Percentiles rank a stretch among this genome's conserved stretches.
phyloP scores from a whole-genome alignment of 1,140 invertebrate genomes.

The Phthorimaea operculella region DNA sequence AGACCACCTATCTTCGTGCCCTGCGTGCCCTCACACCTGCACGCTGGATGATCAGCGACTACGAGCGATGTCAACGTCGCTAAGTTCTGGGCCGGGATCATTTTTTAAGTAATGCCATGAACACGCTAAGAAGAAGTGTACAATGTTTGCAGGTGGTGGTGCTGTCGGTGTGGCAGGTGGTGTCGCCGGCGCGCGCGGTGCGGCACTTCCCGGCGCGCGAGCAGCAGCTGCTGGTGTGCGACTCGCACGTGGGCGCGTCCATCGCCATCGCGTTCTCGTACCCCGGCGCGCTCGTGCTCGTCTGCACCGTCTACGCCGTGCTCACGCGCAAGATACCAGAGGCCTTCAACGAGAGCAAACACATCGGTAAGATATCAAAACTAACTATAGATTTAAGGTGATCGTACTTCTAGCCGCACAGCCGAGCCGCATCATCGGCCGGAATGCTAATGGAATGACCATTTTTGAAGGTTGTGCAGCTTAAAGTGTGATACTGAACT shows the following conservation, averaged over 20 bases:
- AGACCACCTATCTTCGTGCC: too few relatives aligned
- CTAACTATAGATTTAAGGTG: too few relatives aligned
- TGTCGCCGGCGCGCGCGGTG: conserved; percentile 82
- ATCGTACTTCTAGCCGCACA: too few relatives aligned
- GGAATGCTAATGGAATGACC: too few relatives aligned
- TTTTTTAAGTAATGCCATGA: too few relatives aligned
- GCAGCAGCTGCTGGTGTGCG: conserved; percentile 85
- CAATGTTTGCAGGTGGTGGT: conserved; percentile 75
- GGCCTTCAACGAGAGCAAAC: conserved; percentile 95
- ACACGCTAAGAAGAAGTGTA: too few relatives aligned
- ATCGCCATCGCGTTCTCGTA: conserved; percentile 87
- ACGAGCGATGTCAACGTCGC: too few relatives aligned
- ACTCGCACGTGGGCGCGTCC: conserved; percentile 81
- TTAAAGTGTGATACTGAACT: too few relatives aligned
- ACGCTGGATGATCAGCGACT: too few relatives aligned
- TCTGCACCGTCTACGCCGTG: conserved; percentile 91
- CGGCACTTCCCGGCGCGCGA: conserved; percentile 85
- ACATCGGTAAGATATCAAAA: conserved; percentile 82
- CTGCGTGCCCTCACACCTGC: too few relatives aligned
- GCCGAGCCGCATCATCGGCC: background rate
- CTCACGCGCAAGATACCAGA: conserved; percentile 93
- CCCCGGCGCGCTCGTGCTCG: conserved; percentile 82
- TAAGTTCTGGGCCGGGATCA: too few relatives aligned
- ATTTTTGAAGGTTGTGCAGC: too few relatives aligned
- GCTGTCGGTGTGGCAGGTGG: conserved; percentile 84